Base-by-base conservation (phyloP, 2,797 vertebrate species). In the Chaenodraco wilsoni region DNA sequence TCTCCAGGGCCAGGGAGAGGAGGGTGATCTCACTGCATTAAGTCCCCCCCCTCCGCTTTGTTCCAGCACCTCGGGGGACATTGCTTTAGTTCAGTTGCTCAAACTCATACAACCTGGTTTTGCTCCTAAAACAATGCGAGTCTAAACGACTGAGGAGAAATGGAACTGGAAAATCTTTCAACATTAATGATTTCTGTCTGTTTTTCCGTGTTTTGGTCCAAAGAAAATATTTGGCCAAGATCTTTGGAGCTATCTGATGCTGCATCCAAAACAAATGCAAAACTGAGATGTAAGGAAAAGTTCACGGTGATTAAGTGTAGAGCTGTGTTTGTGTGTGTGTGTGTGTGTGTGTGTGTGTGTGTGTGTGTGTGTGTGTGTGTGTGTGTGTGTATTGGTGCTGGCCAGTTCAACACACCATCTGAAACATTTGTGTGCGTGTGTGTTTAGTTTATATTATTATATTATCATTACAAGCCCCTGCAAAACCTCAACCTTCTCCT, bases 151-250 rank as follows among this genome's bases (percentile, higher is more conserved):
- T 0, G 5, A 65, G 54, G 57, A 85, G 75, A 74, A 76, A 67
- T 74, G 54, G 49, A 78, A 70, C 46, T 75, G 83, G 86, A 87
- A 90, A 87, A 78, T 69, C 52, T 77, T 84, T 71, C 71, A 66
- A 60, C 59, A 57, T 76, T 83, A 82, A 92, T 85, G 78, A 74
- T 76, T 83, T 89, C 67, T 86, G 82, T 84, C 83, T 84, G 78
- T 83, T 82, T 88, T 79, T 75, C 77, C 50, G 1, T 63, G 67
- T 78, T 85, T 64, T 55, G 46, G 48, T 79, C 86, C 88, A 88
- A 87, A 82, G 58, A 74, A 83, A 89, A 85, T 63, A 82, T 87
- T 87, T 81, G 65, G 66, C 81, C 61, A 58, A 72, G 84, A 83
- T 72, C 55, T 74, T 85, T 45, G 23, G 65, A 85, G 81, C 72